Evolutionary conservation across 2,888 invertebrate species (phyloP), one percentile per base, ranked within the genome.

Genomic region (Tetragonula carbonaria): DNA sequence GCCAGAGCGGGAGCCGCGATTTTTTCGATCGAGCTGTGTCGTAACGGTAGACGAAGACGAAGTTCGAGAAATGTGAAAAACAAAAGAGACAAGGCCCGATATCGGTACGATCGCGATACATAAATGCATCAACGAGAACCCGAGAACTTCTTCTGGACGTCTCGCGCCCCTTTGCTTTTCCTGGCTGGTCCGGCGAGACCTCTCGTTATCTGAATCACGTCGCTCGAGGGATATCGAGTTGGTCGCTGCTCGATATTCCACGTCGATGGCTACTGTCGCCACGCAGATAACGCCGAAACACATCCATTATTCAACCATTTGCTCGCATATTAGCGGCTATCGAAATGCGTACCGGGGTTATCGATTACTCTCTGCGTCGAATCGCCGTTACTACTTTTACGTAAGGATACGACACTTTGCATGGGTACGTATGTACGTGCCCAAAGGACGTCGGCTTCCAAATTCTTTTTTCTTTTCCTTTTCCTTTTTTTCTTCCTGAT

Each of bases 291-390:
- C 88, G 80, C 87, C 90, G 85, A 91, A 90, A 86, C 88, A 87
- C 91, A 93, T 93, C 89, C 92, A 93, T 93, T 93, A 93, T 93
- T 93, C 93, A 93, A 84, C 82, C 84, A 80, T 89, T 87, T 87
- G 91, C 88, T 90, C 87, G 89, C 90, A 89, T 88, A 86, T 91
- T 92, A 92, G 89, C 87, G 78, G 86, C 76, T 77, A 84, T 86
- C 87, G 89, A 86, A 86, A 78, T 87, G 85, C 86, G 83, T 88
- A 84, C 57, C 72, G 59, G 21, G 74, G 74, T 88, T 89, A 91
- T 91, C 92, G 82, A 70, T 74, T 71, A 53, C 82, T 66, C 81
- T 1, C 2, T 11, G 63, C n/a, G 14, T 2, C n/a, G 33, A 88
- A 91, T 91, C 91, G 73, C 45, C 80, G 78, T 63, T 88, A 86